These are phyloP conservation scores for Drosophila lini DNA, from an alignment of 1,140 invertebrate species.

Conservation along the genomic window DNA sequence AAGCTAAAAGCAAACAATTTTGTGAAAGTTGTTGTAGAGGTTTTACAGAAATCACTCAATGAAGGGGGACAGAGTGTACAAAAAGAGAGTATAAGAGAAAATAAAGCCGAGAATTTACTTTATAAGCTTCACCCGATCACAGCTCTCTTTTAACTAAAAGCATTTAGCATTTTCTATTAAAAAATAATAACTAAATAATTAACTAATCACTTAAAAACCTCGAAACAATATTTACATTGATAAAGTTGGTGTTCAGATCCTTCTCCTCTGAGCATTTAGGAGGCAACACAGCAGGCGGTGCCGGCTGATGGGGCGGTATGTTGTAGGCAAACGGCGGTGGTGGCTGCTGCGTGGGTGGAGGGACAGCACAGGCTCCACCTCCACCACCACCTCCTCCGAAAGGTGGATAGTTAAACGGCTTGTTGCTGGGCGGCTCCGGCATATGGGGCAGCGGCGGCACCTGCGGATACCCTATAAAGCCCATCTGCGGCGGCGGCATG, in stretches of 20 bases:
- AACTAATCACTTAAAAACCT: neutral
- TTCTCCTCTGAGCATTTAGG: constrained; percentile 85
- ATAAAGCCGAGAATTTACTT: neutral
- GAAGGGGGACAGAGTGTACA: neutral
- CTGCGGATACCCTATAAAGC: constrained; percentile 91
- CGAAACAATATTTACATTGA: constrained; percentile 84
- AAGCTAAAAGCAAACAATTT: neutral
- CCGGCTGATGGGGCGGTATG: constrained; percentile 87
- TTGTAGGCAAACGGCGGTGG: constrained; percentile 89
- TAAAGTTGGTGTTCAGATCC: constrained; percentile 87
- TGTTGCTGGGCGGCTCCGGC: constrained; percentile 74
- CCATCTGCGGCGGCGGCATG: constrained; percentile 86
- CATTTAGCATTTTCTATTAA: neutral
- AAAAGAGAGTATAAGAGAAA: neutral
- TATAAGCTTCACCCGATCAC: neutral
- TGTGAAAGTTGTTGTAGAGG: neutral
- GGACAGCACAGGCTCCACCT: constrained; percentile 24
- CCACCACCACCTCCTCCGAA: constrained; percentile 52
- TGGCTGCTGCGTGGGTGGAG: constrained; percentile 74
- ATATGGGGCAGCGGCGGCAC: constrained; percentile 87
- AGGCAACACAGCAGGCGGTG: constrained; percentile 46
- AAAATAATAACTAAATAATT: neutral
- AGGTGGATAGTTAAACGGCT: constrained; percentile 83
- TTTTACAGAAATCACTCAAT: no score
- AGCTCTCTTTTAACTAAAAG: constrained; percentile 9